Evolutionary conservation across 1,140 invertebrate genomes (phyloP).

Genomic region (Drosophila nigromelanica): DNA sequence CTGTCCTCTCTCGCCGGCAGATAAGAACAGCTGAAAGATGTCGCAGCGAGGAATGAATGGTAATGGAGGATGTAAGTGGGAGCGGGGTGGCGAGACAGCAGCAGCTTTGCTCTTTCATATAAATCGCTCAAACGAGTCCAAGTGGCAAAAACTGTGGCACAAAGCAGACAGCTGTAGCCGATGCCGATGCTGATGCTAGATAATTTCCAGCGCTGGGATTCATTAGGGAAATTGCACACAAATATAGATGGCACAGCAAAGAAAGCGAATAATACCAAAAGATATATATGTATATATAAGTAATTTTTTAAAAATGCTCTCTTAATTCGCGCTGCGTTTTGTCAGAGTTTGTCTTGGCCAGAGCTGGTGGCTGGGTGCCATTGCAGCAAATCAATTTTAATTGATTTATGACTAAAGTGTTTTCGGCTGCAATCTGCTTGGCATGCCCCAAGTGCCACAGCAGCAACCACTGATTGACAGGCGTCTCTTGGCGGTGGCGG

Average conservation of each 20-base stretch:
- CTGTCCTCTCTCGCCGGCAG: slow-evolving; percentile 63
- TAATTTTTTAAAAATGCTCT: slow-evolving; percentile 7
- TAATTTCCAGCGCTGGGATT: slow-evolving; percentile 75
- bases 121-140: slow-evolving; percentile 56
- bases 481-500: slow-evolving; percentile 43
- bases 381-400: slow-evolving; percentile 72
- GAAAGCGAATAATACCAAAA: not conserved
- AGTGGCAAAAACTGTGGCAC: slow-evolving; percentile 67
- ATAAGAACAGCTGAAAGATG: slow-evolving; percentile 60
- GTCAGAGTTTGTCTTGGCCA: slow-evolving; percentile 34
- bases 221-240: slow-evolving; percentile 57
- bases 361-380: not conserved
- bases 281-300: not conserved
- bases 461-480: slow-evolving; percentile 64
- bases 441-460: slow-evolving; percentile 45
- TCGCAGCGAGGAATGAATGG: slow-evolving; percentile 29
- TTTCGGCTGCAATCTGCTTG: slow-evolving; percentile 61
- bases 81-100: not conserved
- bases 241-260: not conserved
- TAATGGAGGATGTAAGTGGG: not conserved
- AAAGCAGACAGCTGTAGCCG: slow-evolving; percentile 43
- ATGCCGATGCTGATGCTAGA: slow-evolving; percentile 44
- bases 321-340: slow-evolving; percentile 68
- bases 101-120: slow-evolving; percentile 33
- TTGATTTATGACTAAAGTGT: slow-evolving; percentile 80